These are phyloP conservation scores for Vanessa tameamea DNA, from an alignment of 1,140 invertebrate species.

Conservation along the genomic window DNA sequence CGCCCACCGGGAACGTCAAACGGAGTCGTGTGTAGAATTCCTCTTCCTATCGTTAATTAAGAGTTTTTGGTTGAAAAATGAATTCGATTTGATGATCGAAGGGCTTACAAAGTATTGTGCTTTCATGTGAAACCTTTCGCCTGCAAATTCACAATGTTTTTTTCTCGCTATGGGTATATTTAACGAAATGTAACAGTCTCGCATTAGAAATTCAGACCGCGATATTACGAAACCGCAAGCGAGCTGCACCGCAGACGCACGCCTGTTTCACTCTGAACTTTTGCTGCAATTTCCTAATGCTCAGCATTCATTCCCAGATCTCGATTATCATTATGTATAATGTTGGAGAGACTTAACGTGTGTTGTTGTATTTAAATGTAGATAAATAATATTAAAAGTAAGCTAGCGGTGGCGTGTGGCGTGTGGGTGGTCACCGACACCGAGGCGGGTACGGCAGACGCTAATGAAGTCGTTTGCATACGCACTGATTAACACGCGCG, in stretches of 20 bases:
- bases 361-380: background rate
- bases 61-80: background rate
- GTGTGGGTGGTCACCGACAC: slow-evolving; percentile 17
- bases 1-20: background rate
- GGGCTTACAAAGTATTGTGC: too few relatives aligned
- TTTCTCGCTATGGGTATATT: background rate
- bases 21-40: background rate
- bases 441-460: slow-evolving; percentile 1
- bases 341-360: background rate
- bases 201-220: background rate
- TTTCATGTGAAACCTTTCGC: too few relatives aligned
- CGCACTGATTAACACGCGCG: slow-evolving; percentile 24
- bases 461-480: slow-evolving; percentile 29
- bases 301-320: background rate
- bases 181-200: background rate
- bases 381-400: background rate
- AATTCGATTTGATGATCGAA: too few relatives aligned
- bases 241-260: slow-evolving; percentile 3
- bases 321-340: background rate
- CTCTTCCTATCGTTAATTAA: background rate
- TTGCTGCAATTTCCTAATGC: slow-evolving; percentile 3
- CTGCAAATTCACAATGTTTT: too few relatives aligned
- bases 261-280: background rate
- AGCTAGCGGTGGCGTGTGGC: background rate
- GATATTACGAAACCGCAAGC: slow-evolving; percentile 7